phyloP scores from a whole-genome alignment of 1,140 invertebrate genomes.

The Euglossa dilemma region DNA sequence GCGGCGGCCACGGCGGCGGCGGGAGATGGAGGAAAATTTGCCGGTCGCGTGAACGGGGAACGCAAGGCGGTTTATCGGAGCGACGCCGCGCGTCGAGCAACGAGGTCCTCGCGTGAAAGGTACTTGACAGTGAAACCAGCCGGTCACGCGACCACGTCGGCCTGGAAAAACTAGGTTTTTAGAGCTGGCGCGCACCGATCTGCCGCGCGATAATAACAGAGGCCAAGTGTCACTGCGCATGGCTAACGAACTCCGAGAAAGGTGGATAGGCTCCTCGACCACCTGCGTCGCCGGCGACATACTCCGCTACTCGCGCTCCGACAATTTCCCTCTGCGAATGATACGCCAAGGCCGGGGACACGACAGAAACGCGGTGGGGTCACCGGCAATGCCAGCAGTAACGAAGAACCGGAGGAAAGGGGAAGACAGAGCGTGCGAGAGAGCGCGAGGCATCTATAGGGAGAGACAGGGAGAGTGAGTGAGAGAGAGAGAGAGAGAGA shows the following conservation, averaged over 20 bases:
- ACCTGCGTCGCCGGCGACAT: constrained; percentile 37
- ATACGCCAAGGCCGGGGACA: constrained; percentile 55
- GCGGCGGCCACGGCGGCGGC: too few species aligned
- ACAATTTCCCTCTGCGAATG: constrained; percentile 56
- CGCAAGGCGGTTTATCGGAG: not conserved
- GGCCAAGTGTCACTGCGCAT: constrained; percentile 51
- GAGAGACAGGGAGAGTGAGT: too few species aligned
- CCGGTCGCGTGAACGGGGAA: too few species aligned
- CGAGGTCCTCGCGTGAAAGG: constrained; percentile 39
- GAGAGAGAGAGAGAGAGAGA: not conserved
- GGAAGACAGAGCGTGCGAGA: constrained; percentile 8
- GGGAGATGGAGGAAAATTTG: not conserved
- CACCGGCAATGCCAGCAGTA: constrained; percentile 31
- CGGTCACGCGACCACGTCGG: constrained; percentile 23
- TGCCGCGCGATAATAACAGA: constrained; percentile 40
- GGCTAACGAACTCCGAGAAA: constrained; percentile 39
- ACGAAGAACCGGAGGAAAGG: constrained; percentile 35
- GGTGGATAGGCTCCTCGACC: constrained; percentile 41
- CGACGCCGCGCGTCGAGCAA: constrained; percentile 1
- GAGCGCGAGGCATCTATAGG: constrained; percentile 38
- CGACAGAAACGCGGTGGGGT: constrained; percentile 35
- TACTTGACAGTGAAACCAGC: constrained; percentile 51
- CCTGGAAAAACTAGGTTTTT: constrained; percentile 55
- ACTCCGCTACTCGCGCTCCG: constrained; percentile 15
- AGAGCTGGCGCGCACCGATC: constrained; percentile 37